These are phyloP conservation scores for Sebastes reedi DNA, from an alignment of 2,797 vertebrate genomes.

Conservation along the genomic window DNA sequence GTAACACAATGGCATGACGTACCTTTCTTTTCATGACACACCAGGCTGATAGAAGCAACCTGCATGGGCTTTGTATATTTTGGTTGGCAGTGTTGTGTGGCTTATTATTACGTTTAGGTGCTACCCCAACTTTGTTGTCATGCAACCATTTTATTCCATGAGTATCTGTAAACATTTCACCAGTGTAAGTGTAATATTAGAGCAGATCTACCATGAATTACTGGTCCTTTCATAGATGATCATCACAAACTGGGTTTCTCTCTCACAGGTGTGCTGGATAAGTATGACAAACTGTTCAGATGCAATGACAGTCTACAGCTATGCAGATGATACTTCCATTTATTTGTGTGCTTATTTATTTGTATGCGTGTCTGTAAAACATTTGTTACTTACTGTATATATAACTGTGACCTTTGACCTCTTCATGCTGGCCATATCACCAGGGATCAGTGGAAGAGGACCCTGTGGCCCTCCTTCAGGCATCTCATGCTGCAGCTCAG, in stretches of 20 bases:
- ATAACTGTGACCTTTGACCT: slow-evolving; percentile 76
- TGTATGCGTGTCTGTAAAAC: slow-evolving; percentile 5
- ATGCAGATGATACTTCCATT: neutral
- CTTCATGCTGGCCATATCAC: slow-evolving; percentile 65
- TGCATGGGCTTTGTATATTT: slow-evolving; percentile 13
- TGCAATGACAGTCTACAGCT: neutral
- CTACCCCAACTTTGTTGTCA: neutral
- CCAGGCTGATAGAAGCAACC: neutral
- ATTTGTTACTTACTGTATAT: slow-evolving; percentile 38
- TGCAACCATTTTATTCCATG: neutral
- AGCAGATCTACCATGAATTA: neutral
- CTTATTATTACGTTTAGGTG: slow-evolving; percentile 22
- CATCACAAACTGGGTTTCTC: neutral
- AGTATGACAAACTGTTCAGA: neutral
- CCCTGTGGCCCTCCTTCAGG: slow-evolving; percentile 78
- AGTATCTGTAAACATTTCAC: neutral
- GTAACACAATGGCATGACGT: neutral
- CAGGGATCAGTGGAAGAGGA: slow-evolving; percentile 87
- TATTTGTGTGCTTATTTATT: neutral
- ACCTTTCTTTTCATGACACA: neutral
- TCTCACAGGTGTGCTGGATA: neutral
- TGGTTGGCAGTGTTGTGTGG: neutral
- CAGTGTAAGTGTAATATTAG: neutral
- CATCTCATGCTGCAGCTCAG: slow-evolving; percentile 78
- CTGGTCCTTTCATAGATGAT: neutral